A percentile compares a stretch with the other conserved stretches of the same genome.
phyloP scores from a whole-genome alignment of 2,113 vertebrate genomes.

The Lonchura striata region DNA sequence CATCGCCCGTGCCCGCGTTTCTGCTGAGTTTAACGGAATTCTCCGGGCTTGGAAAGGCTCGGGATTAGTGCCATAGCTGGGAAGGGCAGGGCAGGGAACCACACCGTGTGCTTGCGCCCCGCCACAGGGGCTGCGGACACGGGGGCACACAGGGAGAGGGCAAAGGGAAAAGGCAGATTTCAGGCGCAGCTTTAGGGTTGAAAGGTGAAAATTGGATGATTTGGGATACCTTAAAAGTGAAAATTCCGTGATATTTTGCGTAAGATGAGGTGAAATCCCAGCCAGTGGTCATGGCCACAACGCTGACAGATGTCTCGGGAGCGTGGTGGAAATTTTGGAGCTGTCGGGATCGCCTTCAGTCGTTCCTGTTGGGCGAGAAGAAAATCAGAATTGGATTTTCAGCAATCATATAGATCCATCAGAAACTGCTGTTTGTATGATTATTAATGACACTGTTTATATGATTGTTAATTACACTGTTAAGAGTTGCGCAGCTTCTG shows the following conservation, averaged over 20 bases:
- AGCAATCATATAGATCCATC: not conserved
- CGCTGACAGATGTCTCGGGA: not conserved
- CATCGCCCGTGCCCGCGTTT: not conserved
- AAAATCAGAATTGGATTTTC: not conserved
- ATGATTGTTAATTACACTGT: not conserved
- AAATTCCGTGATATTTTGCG: not conserved
- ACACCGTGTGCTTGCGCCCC: fast-evolving
- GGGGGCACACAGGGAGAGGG: fast-evolving
- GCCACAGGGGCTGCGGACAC: fast-evolving
- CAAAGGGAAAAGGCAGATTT: fast-evolving
- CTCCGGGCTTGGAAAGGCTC: not conserved
- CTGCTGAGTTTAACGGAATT: not conserved
- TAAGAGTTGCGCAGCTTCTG: not conserved
- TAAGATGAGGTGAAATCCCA: not conserved
- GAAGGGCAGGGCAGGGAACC: not conserved
- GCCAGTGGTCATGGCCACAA: not conserved
- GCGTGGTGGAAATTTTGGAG: not conserved
- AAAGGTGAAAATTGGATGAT: fast-evolving
- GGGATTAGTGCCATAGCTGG: not conserved
- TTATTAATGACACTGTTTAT: not conserved
- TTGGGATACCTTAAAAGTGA: not conserved
- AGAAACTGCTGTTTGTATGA: not conserved
- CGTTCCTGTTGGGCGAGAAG: fast-evolving
- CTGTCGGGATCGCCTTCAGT: not conserved
- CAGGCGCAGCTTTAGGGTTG: fast-evolving